phyloP scores from a whole-genome alignment of 2,888 invertebrate species.

The Drosophila subsilvestris region DNA sequence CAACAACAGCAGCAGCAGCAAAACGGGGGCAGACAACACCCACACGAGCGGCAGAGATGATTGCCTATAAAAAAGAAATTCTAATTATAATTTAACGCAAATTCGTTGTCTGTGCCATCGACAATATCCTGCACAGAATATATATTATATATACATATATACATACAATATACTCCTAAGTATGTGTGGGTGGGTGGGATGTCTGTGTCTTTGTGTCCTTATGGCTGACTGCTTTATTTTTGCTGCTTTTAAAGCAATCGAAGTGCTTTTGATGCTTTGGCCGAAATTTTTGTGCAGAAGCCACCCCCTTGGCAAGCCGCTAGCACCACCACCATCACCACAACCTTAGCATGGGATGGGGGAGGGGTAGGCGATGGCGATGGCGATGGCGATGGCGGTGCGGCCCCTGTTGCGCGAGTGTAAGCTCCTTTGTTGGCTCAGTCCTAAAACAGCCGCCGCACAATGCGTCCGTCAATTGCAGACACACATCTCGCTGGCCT shows the following conservation, averaged over 20 bases:
- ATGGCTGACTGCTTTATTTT: conserved; percentile 65
- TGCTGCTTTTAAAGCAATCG: conserved; percentile 54
- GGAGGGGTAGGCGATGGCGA: not conserved
- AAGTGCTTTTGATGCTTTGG: conserved; percentile 36
- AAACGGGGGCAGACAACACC: conserved; percentile 32
- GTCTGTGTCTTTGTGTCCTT: conserved; percentile 15
- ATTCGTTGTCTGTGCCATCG: conserved; percentile 65
- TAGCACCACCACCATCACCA: not conserved
- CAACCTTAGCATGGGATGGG: not conserved
- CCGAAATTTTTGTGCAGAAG: conserved; percentile 56
- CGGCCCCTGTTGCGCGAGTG: conserved; percentile 68
- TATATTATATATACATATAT: conserved; percentile 20
- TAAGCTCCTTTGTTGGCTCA: conserved; percentile 61
- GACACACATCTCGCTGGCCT: conserved; percentile 68
- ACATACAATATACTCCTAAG: not conserved
- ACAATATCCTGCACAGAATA: conserved; percentile 43
- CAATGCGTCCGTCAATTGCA: conserved; percentile 84
- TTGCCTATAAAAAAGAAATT: conserved; percentile 81
- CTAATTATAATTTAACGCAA: conserved; percentile 81
- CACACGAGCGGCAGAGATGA: conserved; percentile 52
- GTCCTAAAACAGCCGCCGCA: conserved; percentile 76
- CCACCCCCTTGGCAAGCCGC: conserved; percentile 52
- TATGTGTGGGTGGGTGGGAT: conserved; percentile 12
- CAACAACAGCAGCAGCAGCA: conserved; percentile 37
- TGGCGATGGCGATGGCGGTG: conserved; percentile 2